Evolutionary conservation across 2,888 invertebrate genomes (phyloP), one percentile per base, ranked within the genome.

Genomic region (Coremacera marginata): DNA sequence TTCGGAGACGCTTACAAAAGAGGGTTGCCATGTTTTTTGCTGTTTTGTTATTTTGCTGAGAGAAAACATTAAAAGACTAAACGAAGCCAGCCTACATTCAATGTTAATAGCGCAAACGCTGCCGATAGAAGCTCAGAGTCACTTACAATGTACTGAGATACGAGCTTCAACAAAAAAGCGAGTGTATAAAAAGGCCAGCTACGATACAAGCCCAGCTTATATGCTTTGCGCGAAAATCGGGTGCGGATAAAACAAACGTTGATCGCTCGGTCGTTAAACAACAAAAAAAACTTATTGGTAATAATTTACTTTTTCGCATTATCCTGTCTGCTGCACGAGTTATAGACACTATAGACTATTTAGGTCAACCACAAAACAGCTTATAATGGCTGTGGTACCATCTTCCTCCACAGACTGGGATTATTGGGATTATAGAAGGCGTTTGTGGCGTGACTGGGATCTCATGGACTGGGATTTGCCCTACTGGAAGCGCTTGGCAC

Each of bases 401-500:
- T 83, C 88, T 5, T 83, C 83, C 60, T 84, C 82, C 9, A 85
- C 84, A 62, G 88, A 88, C 81, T 88, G 87, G 85, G 88, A 88
- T 84, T 86, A 85, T 76, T 88, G 88, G 88, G 88, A 88, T 83
- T 87, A 88, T 76, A 86, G 88, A 25, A 85, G 88, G 78, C 87
- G 88, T 44, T 79, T 88, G 79, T 88, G 88, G 88, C 86, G 88
- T 77, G 88, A 88, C 67, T 87, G 88, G 88, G 88, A 88, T 76
- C 72, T 88, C 37, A 80, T 85, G 80, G 88, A 88, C 79, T 88
- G 85, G 85, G 88, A 88, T 76, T 52, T 87, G 73, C 88, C 88
- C 60, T 88, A 88, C 67, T 88, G 88, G 84, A 88, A 87, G 82
- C 88, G 88, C n/a, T 80, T 88, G 78, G 76, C 86, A 0, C 85